Evolutionary conservation across 2,888 invertebrate species (phyloP).

Genomic region (Trachelus tabidus): DNA sequence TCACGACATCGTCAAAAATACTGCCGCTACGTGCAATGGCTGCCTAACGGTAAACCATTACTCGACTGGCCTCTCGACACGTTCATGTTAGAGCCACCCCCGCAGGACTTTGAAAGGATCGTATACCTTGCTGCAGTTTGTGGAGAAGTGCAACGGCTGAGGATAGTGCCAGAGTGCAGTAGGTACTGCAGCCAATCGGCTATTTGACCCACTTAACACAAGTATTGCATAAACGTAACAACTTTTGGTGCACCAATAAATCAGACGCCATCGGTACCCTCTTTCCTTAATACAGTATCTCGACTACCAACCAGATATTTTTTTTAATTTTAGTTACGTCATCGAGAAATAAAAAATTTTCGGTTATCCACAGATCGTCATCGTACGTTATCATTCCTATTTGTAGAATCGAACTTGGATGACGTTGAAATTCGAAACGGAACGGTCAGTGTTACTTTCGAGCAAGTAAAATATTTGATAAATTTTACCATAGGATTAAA

Average conservation of each 20-base stretch:
- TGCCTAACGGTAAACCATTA: neutral
- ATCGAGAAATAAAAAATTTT: no score
- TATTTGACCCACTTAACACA: neutral
- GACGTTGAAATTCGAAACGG: neutral
- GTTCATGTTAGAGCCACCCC: neutral
- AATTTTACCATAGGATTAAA: neutral
- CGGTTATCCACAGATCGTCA: no score
- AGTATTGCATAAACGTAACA: neutral
- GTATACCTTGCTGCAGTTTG: neutral
- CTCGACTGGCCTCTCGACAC: neutral
- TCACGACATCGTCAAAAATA: neutral
- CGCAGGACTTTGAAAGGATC: neutral
- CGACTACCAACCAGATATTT: neutral
- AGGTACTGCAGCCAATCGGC: neutral
- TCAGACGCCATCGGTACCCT: neutral
- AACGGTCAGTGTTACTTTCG: neutral
- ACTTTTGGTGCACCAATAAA: neutral
- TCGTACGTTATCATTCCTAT: no score
- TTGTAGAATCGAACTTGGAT: neutral
- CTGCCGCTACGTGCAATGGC: neutral
- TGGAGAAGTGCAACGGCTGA: neutral
- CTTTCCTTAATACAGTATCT: neutral
- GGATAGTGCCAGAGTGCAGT: neutral
- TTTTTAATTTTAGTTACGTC: neutral
- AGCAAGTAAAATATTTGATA: neutral